Percentiles rank a stretch among this genome's conserved stretches.
Conservation (phyloP, 2,113 vertebrate genomes). For the Climacteris rufus region DNA sequence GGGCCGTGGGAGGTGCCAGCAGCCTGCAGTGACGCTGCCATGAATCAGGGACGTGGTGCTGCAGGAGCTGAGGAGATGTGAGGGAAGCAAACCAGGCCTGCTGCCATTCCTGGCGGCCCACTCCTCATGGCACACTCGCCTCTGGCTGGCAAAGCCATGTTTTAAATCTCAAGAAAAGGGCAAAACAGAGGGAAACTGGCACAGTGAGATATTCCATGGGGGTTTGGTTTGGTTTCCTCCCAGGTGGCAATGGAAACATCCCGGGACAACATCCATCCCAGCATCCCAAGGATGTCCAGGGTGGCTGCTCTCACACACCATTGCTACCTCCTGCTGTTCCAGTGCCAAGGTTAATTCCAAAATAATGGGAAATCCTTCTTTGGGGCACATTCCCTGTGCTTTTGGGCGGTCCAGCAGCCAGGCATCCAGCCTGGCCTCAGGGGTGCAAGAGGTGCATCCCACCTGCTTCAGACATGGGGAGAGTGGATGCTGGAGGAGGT, state of each 20-base stretch:
- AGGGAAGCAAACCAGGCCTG: not conserved
- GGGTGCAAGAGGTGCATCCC: not conserved
- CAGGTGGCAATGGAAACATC: not conserved
- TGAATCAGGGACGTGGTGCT: not conserved
- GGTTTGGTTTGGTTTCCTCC: not conserved
- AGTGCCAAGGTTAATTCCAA: not conserved
- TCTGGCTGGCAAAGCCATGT: not conserved
- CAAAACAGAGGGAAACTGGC: not conserved
- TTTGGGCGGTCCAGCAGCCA: not conserved
- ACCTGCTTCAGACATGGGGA: fast-evolving
- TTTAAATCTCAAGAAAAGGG: not conserved
- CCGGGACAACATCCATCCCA: not conserved
- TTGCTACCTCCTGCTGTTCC: not conserved
- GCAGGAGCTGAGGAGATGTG: not conserved
- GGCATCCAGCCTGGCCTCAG: not conserved
- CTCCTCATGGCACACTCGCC: not conserved
- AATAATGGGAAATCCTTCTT: not conserved
- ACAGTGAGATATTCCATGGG: fast-evolving
- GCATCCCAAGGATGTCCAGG: not conserved
- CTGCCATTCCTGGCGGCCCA: not conserved
- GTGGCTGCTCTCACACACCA: not conserved
- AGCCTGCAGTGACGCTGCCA: not conserved
- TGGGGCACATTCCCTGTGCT: not conserved
- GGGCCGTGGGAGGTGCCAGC: not conserved
- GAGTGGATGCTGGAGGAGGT: fast-evolving